phyloP scores from a whole-genome alignment of 2,113 vertebrate genomes.

The Crotalus viridis region DNA sequence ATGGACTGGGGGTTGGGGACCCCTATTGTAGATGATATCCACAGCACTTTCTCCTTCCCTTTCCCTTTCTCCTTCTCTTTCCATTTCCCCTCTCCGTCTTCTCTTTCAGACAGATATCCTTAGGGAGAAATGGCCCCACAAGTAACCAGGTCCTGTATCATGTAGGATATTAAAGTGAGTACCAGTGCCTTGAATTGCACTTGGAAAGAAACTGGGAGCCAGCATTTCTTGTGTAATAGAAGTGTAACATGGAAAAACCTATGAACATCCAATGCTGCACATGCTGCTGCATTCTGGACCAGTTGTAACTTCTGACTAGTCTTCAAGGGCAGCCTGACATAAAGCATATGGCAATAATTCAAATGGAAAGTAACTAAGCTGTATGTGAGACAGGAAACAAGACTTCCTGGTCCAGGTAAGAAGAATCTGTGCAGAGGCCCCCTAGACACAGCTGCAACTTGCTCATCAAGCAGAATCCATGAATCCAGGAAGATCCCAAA shows the following conservation, averaged over 20 bases:
- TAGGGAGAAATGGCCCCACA: not conserved
- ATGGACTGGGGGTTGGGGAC: too few species aligned
- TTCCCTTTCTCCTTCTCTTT: not conserved
- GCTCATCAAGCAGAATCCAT: not conserved
- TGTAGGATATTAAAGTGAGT: not conserved
- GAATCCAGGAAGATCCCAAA: not conserved
- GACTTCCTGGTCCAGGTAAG: not conserved
- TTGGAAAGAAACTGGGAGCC: not conserved
- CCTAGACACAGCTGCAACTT: not conserved
- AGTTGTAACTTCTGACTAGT: not conserved
- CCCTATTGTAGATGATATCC: not conserved
- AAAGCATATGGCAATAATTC: not conserved
- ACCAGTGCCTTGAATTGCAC: not conserved
- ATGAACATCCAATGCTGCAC: not conserved
- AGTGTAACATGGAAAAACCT: not conserved
- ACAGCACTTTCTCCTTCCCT: not conserved
- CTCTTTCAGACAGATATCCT: not conserved
- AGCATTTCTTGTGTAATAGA: not conserved
- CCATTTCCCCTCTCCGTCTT: not conserved
- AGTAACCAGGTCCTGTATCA: not conserved
- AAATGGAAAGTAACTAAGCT: not conserved
- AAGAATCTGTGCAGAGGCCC: not conserved
- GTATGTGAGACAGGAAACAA: not conserved
- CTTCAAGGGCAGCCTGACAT: not conserved
- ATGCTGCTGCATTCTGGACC: not conserved